phyloP scores from a whole-genome alignment of 1,140 invertebrate genomes.

The Drosophila sturtevanti region DNA sequence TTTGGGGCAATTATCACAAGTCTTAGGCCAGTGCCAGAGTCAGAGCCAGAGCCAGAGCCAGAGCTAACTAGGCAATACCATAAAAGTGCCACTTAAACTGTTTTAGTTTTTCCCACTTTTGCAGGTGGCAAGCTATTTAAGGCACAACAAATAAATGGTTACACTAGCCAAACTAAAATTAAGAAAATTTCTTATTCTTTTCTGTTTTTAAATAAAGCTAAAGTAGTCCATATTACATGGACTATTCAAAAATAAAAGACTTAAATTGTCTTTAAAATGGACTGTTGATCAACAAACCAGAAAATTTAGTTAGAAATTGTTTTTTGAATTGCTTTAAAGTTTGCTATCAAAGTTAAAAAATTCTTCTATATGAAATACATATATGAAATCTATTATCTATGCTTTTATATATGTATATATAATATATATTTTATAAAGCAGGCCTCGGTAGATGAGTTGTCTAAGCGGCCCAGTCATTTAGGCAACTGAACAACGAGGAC shows the following conservation, averaged over 20 bases:
- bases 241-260: neutral
- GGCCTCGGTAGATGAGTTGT: too few species aligned
- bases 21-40: slow-evolving; percentile 13
- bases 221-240: neutral
- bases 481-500: too few species aligned
- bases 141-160: neutral
- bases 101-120: slow-evolving; percentile 63
- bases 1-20: slow-evolving; percentile 60
- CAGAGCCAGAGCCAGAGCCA: slow-evolving; percentile 22
- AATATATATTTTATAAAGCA: too few species aligned
- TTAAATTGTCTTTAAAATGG: neutral
- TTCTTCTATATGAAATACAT: too few species aligned
- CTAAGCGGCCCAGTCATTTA: too few species aligned
- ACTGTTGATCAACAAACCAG: too few species aligned
- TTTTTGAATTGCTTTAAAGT: too few species aligned
- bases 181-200: neutral
- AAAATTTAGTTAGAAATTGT: too few species aligned
- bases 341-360: too few species aligned
- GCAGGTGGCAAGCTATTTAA: slow-evolving; percentile 50
- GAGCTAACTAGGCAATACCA: slow-evolving; percentile 54
- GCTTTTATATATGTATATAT: too few species aligned
- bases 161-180: neutral
- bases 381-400: too few species aligned
- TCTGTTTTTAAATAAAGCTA: neutral
- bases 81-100: slow-evolving; percentile 78